Conservation (phyloP, 2,888 invertebrate species). For the Drosophila ezoana region DNA sequence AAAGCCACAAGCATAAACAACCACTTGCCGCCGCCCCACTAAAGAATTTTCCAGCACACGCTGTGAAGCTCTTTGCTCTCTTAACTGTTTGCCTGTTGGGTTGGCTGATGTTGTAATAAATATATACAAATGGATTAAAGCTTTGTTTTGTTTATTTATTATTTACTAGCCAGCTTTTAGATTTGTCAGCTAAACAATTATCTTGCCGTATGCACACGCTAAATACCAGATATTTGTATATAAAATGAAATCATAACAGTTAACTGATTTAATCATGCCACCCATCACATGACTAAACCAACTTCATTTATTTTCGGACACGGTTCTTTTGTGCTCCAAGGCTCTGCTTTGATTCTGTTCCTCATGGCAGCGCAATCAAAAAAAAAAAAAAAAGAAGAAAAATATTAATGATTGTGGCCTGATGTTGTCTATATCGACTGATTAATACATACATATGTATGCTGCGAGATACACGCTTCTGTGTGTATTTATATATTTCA, state of each 20-base stretch:
- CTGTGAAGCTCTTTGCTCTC: conserved; percentile 1
- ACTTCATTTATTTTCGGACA: conserved; percentile 31
- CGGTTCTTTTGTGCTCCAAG: conserved; percentile 25
- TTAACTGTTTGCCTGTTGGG: conserved; percentile 5
- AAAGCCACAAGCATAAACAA: conserved; percentile 29
- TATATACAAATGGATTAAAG: neutral
- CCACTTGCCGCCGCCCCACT: conserved; percentile 15
- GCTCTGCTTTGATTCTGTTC: conserved; percentile 33
- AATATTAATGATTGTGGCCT: conserved; percentile 24
- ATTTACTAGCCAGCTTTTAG: neutral
- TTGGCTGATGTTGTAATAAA: neutral
- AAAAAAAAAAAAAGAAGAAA: conserved; percentile 10
- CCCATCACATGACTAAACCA: conserved; percentile 11
- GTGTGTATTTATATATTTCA: conserved; percentile 13
- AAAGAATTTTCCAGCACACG: conserved; percentile 23
- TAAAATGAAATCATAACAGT: conserved; percentile 16
- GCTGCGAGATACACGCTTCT: neutral
- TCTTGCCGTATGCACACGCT: neutral
- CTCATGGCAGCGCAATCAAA: conserved; percentile 34
- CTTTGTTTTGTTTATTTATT: neutral
- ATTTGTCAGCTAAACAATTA: neutral
- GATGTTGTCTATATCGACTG: conserved; percentile 26
- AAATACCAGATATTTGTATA: neutral
- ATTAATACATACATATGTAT: neutral
- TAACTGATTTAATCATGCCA: conserved; percentile 23